phyloP scores from a whole-genome alignment of 1,140 invertebrate species.

The Cylas formicarius region DNA sequence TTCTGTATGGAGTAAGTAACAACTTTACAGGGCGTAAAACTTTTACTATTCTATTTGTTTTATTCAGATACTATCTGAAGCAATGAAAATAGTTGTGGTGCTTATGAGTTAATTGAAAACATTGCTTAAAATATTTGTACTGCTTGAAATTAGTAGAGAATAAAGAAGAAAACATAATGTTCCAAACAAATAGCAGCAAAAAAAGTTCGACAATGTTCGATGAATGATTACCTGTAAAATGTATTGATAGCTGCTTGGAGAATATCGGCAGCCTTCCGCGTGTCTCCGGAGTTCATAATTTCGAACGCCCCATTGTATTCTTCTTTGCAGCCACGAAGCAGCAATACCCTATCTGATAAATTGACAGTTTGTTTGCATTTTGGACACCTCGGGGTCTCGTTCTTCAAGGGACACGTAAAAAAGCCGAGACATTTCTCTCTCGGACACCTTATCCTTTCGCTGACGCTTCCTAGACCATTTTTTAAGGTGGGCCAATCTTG shows the following conservation, averaged over 20 bases:
- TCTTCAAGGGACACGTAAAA: conserved; percentile 42
- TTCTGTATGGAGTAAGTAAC: no score
- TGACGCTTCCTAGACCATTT: conserved; percentile 36
- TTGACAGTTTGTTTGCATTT: conserved; percentile 48
- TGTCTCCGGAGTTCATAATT: conserved; percentile 43
- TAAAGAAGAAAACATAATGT: no score
- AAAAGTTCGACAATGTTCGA: background rate
- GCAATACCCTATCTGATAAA: conserved; percentile 43
- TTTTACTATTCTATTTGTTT: no score
- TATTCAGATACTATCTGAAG: no score
- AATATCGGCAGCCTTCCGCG: conserved; percentile 45
- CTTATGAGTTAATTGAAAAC: no score
- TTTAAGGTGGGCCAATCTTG: conserved; percentile 70
- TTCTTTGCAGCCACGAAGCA: conserved; percentile 46
- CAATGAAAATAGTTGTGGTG: no score
- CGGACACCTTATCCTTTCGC: conserved; percentile 42
- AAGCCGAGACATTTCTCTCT: conserved; percentile 47
- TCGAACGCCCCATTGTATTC: conserved; percentile 46
- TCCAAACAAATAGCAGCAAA: no score
- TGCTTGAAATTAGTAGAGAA: no score
- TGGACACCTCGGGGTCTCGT: conserved; percentile 47
- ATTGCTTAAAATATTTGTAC: no score
- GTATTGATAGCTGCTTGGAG: conserved; percentile 43
- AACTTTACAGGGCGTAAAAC: no score
- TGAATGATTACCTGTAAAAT: conserved; percentile 37